Conservation (phyloP, 2,113 vertebrate species). For the Ptilonorhynchus violaceus region DNA sequence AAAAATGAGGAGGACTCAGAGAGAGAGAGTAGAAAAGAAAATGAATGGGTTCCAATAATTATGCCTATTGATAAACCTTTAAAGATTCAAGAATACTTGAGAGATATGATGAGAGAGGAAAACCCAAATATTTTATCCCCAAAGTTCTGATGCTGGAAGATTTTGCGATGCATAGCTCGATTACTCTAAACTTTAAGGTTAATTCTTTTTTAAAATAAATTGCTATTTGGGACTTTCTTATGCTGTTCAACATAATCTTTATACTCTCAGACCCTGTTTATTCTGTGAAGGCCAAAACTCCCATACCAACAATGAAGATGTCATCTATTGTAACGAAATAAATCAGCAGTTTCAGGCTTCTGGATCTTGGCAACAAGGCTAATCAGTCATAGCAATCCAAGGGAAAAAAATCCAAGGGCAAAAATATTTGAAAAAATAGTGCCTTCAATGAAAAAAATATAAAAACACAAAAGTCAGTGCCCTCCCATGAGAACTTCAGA, state of each 20-base stretch:
- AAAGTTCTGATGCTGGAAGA: neutral
- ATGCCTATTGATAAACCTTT: neutral
- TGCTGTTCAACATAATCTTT: neutral
- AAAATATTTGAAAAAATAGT: neutral
- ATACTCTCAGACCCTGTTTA: neutral
- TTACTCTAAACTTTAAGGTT: neutral
- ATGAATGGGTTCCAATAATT: neutral
- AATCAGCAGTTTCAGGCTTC: constrained; percentile 26
- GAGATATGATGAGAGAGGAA: neutral
- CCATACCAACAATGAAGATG: constrained; percentile 58
- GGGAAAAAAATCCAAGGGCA: neutral
- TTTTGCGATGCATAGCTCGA: neutral
- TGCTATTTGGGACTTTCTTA: neutral
- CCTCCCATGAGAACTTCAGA: constrained; percentile 51
- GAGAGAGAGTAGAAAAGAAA: neutral
- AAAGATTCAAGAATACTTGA: neutral
- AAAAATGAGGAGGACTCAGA: neutral
- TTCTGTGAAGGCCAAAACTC: neutral
- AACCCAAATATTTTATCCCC: neutral
- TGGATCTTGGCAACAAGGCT: constrained; percentile 6
- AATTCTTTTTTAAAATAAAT: neutral
- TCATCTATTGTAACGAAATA: neutral
- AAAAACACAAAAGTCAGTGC: constrained; percentile 46
- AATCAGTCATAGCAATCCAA: neutral
- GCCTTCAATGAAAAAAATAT: neutral